Conservation (phyloP, 37 sponge, comb jelly and placozoan genomes). For the Spongilla lacustris region DNA sequence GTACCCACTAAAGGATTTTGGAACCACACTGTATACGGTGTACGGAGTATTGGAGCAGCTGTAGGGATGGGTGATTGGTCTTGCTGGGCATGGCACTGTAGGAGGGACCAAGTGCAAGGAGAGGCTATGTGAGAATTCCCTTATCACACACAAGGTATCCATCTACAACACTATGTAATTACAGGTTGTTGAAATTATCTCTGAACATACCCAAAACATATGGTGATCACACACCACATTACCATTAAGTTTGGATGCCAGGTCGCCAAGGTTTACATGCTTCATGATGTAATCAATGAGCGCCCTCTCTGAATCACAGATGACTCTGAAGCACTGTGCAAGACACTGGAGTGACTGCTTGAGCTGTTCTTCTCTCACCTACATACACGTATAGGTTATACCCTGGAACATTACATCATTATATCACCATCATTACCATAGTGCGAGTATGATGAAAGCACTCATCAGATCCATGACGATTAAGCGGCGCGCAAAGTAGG, state of each 20-base stretch:
- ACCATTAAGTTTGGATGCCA: slow-evolving; percentile 15
- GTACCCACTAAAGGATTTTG: slow-evolving; percentile 31
- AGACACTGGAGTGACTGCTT: slow-evolving; percentile 52
- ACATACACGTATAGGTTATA: background rate
- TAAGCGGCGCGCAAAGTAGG: too few species aligned
- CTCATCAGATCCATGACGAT: too few species aligned
- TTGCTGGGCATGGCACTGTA: slow-evolving; percentile 1
- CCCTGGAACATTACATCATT: too few species aligned
- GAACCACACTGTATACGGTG: slow-evolving; percentile 49
- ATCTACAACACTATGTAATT: too few species aligned
- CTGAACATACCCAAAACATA: too few species aligned
- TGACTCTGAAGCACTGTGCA: slow-evolving; percentile 33
- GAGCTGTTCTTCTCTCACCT: slow-evolving; percentile 62
- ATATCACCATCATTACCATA: too few species aligned
- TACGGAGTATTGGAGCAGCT: slow-evolving; percentile 31
- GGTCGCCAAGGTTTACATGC: background rate
- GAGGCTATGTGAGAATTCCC: background rate
- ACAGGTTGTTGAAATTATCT: too few species aligned
- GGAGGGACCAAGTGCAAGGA: background rate
- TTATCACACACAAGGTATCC: background rate
- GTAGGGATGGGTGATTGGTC: slow-evolving; percentile 60
- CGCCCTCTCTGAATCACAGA: slow-evolving; percentile 35
- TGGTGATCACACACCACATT: too few species aligned
- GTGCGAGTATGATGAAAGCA: too few species aligned
- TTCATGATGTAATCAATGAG: slow-evolving; percentile 19